Conservation (phyloP, 2,888 invertebrate genomes). For the Cordylochernes scorpioides region DNA sequence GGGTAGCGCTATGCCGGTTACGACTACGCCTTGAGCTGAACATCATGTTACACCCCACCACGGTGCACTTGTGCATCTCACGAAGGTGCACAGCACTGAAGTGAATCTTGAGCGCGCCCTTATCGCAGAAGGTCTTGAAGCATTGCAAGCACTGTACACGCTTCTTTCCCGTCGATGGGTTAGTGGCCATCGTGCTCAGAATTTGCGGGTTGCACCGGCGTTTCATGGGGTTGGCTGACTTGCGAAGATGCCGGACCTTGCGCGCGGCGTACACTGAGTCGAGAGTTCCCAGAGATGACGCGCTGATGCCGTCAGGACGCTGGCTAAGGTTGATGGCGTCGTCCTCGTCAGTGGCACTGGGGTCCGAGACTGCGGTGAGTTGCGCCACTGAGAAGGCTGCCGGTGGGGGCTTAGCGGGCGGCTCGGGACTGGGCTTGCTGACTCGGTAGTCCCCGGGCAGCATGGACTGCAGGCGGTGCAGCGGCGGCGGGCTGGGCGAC, state of each 20-base stretch:
- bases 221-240: constrained; percentile 23
- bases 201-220: constrained; percentile 24
- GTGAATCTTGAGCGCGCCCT: constrained; percentile 95
- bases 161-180: constrained; percentile 78
- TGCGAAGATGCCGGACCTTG: constrained; percentile 22
- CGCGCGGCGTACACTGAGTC: constrained; percentile 16
- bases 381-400: constrained; percentile 22
- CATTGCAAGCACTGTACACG: constrained; percentile 94
- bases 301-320: constrained; percentile 13
- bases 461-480: constrained; percentile 74
- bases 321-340: constrained; percentile 35
- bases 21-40: constrained; percentile 84
- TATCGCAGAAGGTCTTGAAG: constrained; percentile 96
- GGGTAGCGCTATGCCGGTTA: constrained; percentile 88
- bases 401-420: constrained; percentile 8
- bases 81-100: constrained; percentile 92
- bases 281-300: constrained; percentile 6
- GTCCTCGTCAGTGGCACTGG: constrained; percentile 20
- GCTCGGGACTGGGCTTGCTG: constrained; percentile 9
- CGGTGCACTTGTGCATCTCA: constrained; percentile 98
- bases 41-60: constrained; percentile 97
- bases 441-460: constrained; percentile 79
- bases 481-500: constrained; percentile 35
- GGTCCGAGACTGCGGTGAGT: constrained; percentile 10
- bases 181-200: constrained; percentile 56